Evolutionary conservation across 2,797 vertebrate species (phyloP), one percentile per base, ranked within the genome.

Genomic region (Melanotaenia nigrans): DNA sequence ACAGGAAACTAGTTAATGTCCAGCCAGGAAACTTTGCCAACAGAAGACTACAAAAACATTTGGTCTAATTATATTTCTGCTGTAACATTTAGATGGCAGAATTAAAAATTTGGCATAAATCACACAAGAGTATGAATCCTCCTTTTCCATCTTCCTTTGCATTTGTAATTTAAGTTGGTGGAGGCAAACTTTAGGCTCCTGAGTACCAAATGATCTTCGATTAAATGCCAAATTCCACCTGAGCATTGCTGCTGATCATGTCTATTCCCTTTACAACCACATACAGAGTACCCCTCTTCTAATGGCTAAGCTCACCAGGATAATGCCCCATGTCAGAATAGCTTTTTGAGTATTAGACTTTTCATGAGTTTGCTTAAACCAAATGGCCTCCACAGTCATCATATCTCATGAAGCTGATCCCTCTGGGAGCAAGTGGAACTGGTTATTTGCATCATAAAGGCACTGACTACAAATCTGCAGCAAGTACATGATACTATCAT

Each of bases 381-480:
- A 57, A 67, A 67, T 14, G 8, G 12, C 22, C 25, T 65, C 24
- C 33, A 53, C 14, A 20, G 63, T 25, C 33, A 38, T 12, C 35
- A 40, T 12, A 61, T 22, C 36, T 40, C 6, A 28, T 28, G 63
- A 2, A 13, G 3, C 1, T 32, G 25, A 45, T 42, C 18, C 42
- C 36, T 6, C 13, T 22, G 30, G 38, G 55, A 22, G 13, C 13
- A 22, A 25, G 20, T 36, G 53, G 11, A 11, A 36, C 5, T 10
- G 53, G 53, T 38, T 38, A 65, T 55, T 65, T 14, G 7, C 33
- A 65, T 55, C 14, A 65, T 65, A 54, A 55, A 55, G 16, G 24
- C 12, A 16, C 25, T 65, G 22, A 12, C 7, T 24, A 28, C 51
- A 38, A 65, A 55, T 54, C 33, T 18, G 25, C 24, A 65, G 33